Evolutionary conservation across 1,140 invertebrate species (phyloP), one percentile per base, ranked within the genome.

Genomic region (Heliconius melpomene): DNA sequence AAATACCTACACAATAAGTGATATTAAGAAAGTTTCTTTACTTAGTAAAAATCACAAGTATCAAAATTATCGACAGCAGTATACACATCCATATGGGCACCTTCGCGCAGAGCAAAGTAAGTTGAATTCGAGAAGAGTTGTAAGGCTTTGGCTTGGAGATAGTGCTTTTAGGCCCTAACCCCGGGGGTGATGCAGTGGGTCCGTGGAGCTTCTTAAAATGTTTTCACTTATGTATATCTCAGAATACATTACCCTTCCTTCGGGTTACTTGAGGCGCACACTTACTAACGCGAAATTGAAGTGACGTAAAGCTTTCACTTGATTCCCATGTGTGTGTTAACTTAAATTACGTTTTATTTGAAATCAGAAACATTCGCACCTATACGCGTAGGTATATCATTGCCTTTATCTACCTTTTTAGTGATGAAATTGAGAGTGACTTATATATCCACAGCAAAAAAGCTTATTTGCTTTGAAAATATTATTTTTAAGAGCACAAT

Each of bases 111-210:
- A 91, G 90, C 86, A 93, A 94, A 94, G 93, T 93, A 94, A 93
- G 90, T 94, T 92, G 92, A 94, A 94, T 94, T 94, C 90, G 93
- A 94, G 92, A 93, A 93, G 92, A 94, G 92, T 93, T 94, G 92
- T 94, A 93, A 92, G 92, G 93, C 93, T 94, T 93, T 93, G 92
- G 89, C 91, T 93, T 87, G 81, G 91, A 92, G 93, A 94, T 94
- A 93, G 93, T 94, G 93, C 93, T 94, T 94, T 94, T 94, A 94
- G 93, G 92, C 92, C 91, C 92, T 94, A 94, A 91, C 93, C 93
- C 93, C 93, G 86, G 87, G 93, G 93, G 93, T 92, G 91, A 91
- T 92, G 93, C 90, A 92, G 92, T 87, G 89, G 88, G 91, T 91
- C 92, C 93, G 90, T 86, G 88, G 90, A 92, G 92, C 90, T 93